A percentile compares a stretch with the other conserved stretches of the same genome.
These are phyloP conservation scores for Pantherophis alleghaniensis DNA, from an alignment of 2,797 vertebrate genomes.

Conservation along the genomic window DNA sequence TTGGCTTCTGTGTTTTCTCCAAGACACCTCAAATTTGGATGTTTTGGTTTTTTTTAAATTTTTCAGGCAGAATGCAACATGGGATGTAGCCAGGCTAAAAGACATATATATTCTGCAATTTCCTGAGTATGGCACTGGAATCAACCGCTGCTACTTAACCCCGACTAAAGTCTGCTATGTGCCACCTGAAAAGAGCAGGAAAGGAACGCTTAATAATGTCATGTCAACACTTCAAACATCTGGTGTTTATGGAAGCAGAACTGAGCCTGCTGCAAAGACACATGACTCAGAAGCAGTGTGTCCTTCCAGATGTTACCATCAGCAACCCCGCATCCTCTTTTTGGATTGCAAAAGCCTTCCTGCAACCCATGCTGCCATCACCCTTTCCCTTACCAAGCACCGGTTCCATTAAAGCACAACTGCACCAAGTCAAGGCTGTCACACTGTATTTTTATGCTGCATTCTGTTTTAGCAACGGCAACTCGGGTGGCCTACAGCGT, in stretches of 20 bases:
- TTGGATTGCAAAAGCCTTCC: not conserved
- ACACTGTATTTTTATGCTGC: not conserved
- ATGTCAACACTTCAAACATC: not conserved
- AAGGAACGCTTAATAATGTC: not conserved
- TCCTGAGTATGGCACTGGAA: not conserved
- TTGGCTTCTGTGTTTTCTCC: not conserved
- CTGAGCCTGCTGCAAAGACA: not conserved
- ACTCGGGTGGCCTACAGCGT: not conserved
- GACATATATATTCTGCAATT: not conserved
- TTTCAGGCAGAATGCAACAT: constrained; percentile 12
- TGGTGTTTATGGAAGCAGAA: not conserved
- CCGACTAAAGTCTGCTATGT: not conserved
- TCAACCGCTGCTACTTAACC: not conserved
- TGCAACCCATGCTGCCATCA: not conserved
- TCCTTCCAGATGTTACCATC: not conserved
- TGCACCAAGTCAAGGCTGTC: not conserved
- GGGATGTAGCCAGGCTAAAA: not conserved
- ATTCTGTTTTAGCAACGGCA: not conserved
- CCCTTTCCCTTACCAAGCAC: not conserved
- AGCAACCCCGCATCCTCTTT: no score
- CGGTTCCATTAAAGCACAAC: constrained; percentile 19
- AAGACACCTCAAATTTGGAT: not conserved
- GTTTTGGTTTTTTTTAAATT: not conserved
- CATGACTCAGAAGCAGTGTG: not conserved
- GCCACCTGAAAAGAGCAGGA: not conserved